These are phyloP conservation scores for Amphipyra berbera DNA, from an alignment of 2,888 invertebrate genomes.

Conservation along the genomic window DNA sequence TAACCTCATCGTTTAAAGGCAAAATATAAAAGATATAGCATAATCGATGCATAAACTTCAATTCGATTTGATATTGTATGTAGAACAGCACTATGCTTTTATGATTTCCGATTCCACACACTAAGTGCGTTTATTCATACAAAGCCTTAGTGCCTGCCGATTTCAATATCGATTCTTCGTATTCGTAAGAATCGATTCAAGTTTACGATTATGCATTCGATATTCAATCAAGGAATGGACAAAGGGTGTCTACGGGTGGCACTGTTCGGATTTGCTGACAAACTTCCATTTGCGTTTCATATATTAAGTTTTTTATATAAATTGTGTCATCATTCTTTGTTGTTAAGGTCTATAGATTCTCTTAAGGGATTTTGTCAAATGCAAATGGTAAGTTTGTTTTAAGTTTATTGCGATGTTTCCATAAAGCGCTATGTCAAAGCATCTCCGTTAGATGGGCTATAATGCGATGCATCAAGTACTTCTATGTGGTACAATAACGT, in stretches of 20 bases:
- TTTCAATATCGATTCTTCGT: slow-evolving; percentile 79
- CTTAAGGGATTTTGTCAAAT: slow-evolving; percentile 14
- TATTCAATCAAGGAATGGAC: slow-evolving; percentile 83
- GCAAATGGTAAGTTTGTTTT: slow-evolving; percentile 40
- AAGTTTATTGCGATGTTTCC: slow-evolving; percentile 69
- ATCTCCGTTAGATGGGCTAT: slow-evolving; percentile 67
- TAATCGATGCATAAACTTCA: slow-evolving; percentile 39
- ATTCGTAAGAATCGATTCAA: slow-evolving; percentile 78
- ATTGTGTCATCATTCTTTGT: slow-evolving; percentile 15
- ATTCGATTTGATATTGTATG: slow-evolving; percentile 52
- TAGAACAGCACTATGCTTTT: slow-evolving; percentile 58
- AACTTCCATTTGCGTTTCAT: slow-evolving; percentile 29
- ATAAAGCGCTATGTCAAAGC: slow-evolving; percentile 73
- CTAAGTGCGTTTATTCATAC: slow-evolving; percentile 65
- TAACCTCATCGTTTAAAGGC: slow-evolving; percentile 5
- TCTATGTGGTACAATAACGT: slow-evolving; percentile 65
- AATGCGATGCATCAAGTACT: slow-evolving; percentile 61
- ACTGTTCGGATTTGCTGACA: slow-evolving; percentile 60
- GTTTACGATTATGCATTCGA: slow-evolving; percentile 84
- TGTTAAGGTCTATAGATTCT: slow-evolving; percentile 18
- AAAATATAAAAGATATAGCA: slow-evolving; percentile 33
- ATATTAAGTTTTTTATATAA: slow-evolving; percentile 27
- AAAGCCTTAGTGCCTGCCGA: slow-evolving; percentile 68
- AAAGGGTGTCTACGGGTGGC: slow-evolving; percentile 71
- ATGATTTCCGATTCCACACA: slow-evolving; percentile 56